These are phyloP conservation scores for Chascanopsetta lugubris DNA, from an alignment of 2,113 vertebrate genomes.

Conservation along the genomic window DNA sequence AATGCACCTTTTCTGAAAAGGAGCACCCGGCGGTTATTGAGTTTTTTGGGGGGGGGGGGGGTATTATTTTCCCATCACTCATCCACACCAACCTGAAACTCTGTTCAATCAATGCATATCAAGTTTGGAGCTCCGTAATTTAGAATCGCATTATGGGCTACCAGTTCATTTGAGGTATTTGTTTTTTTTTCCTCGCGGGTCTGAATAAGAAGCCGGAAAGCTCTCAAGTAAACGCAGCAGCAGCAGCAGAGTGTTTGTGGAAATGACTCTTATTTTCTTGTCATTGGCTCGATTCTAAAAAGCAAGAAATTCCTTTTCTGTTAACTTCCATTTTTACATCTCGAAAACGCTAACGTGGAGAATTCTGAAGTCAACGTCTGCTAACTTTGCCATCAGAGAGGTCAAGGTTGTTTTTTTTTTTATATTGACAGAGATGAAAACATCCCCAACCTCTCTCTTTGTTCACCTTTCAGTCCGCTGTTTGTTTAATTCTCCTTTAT, in stretches of 20 bases:
- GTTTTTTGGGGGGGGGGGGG: no score
- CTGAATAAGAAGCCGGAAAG: conserved; percentile 35
- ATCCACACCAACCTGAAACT: conserved; percentile 35
- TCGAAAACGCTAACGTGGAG: no score
- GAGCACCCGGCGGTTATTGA: conserved; percentile 44
- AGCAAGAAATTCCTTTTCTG: not conserved
- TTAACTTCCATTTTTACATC: not conserved
- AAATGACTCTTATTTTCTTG: not conserved
- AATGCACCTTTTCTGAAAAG: conserved; percentile 49
- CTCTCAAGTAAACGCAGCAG: conserved; percentile 11
- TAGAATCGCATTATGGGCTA: conserved; percentile 51
- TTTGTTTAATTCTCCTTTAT: not conserved
- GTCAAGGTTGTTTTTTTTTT: not conserved
- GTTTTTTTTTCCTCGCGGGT: no score
- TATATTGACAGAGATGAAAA: not conserved
- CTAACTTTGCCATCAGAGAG: not conserved
- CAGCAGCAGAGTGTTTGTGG: conserved; percentile 4
- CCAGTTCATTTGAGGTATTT: conserved; percentile 38
- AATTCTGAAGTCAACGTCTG: no score
- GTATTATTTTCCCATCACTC: conserved; percentile 48
- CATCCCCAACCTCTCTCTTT: not conserved
- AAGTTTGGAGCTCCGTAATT: conserved; percentile 52
- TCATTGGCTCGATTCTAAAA: not conserved
- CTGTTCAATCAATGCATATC: conserved; percentile 58
- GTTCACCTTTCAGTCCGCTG: not conserved